phyloP scores from a whole-genome alignment of 2,113 vertebrate genomes.

The Zapus hudsonius region DNA sequence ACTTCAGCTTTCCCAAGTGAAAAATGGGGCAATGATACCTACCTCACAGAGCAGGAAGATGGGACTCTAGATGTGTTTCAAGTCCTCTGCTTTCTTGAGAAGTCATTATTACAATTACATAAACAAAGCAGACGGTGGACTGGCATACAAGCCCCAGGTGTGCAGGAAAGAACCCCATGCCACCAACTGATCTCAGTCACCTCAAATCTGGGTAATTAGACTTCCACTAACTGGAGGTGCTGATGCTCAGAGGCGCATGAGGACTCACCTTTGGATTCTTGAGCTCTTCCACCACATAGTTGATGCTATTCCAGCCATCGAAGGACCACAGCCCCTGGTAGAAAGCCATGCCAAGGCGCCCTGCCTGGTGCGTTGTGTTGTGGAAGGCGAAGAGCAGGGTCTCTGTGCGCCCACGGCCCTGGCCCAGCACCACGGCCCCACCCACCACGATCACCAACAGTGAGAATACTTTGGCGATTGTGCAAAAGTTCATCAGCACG shows the following conservation, averaged over 20 bases:
- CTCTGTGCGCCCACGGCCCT: slow-evolving; percentile 15
- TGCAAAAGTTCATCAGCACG: slow-evolving; percentile 87
- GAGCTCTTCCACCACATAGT: slow-evolving; percentile 90
- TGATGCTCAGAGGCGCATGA: neutral
- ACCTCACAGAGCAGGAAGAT: neutral
- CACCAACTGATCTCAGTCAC: neutral
- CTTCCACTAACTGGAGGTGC: neutral
- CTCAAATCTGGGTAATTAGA: neutral
- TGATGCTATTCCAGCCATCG: slow-evolving; percentile 90
- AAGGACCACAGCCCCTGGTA: slow-evolving; percentile 92
- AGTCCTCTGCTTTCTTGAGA: neutral
- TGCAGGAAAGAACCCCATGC: neutral
- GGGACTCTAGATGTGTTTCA: neutral
- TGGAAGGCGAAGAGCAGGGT: slow-evolving; percentile 86
- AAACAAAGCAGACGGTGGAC: neutral
- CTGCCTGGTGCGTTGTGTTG: slow-evolving; percentile 79
- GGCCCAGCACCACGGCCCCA: slow-evolving; percentile 82
- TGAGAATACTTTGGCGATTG: slow-evolving; percentile 85
- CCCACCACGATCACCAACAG: slow-evolving; percentile 88
- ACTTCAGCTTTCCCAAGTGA: neutral
- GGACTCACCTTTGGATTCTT: slow-evolving; percentile 89
- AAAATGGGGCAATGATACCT: neutral
- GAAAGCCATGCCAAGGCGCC: slow-evolving; percentile 87
- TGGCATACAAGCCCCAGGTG: neutral
- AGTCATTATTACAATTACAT: neutral